phyloP scores from a whole-genome alignment of 2,797 vertebrate species.

The Sebastes oblongus region DNA sequence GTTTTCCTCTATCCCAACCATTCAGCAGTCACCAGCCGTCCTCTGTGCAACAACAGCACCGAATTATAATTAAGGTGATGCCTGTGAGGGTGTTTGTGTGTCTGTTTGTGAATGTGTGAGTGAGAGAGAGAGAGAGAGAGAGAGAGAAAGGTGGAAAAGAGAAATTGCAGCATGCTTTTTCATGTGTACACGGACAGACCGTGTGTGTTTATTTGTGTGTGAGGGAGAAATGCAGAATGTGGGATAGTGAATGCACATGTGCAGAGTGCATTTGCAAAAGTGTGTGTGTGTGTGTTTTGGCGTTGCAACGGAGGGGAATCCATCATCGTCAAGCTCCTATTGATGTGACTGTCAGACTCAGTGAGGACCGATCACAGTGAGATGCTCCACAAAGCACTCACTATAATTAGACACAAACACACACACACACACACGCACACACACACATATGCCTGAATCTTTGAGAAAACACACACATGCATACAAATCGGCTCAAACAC shows the following conservation, averaged over 20 bases:
- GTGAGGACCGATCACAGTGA: conserved; percentile 71
- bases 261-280: conserved; percentile 23
- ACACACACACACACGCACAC: background rate
- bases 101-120: background rate
- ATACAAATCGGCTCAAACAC: background rate
- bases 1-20: background rate
- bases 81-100: conserved; percentile 1
- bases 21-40: conserved; percentile 22
- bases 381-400: conserved; percentile 79
- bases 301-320: conserved; percentile 67
- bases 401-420: conserved; percentile 75
- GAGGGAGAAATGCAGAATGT: background rate
- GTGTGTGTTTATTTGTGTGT: background rate
- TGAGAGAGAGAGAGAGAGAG: background rate
- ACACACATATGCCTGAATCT: background rate
- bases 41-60: conserved; percentile 23
- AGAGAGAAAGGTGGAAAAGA: background rate
- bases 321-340: conserved; percentile 83
- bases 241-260: conserved; percentile 4
- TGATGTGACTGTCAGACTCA: conserved; percentile 79
- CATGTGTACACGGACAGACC: background rate
- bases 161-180: background rate
- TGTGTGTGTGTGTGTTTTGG: conserved; percentile 25
- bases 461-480: background rate
- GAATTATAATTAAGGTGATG: conserved; percentile 62